Conservation (phyloP, 1,140 invertebrate genomes). For the Drosophila funebris region DNA sequence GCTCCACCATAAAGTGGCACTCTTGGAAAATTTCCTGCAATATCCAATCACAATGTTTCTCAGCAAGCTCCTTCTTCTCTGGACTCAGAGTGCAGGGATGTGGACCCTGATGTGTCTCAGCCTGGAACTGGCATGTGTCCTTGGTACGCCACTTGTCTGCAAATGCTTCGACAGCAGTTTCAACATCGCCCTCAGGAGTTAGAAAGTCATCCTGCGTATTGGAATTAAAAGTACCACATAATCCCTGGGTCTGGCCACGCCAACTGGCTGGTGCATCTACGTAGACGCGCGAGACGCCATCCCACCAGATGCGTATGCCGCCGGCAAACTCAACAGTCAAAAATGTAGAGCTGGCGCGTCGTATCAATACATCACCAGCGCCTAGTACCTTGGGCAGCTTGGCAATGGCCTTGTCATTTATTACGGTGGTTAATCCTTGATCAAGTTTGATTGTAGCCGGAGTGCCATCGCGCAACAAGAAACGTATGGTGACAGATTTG, state of each 20-base stretch:
- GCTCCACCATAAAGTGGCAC: constrained; percentile 92
- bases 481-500: constrained; percentile 89
- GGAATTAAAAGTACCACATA: constrained; percentile 94
- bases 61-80: constrained; percentile 88
- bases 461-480: constrained; percentile 83
- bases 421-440: constrained; percentile 87
- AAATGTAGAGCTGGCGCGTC: constrained; percentile 90
- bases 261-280: constrained; percentile 91
- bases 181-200: constrained; percentile 92
- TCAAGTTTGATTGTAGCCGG: constrained; percentile 87
- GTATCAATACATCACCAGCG: constrained; percentile 86
- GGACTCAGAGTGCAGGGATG: constrained; percentile 90
- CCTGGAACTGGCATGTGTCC: constrained; percentile 88
- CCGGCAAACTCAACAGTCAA: constrained; percentile 89
- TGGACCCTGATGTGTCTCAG: constrained; percentile 84
- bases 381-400: constrained; percentile 87
- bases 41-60: constrained; percentile 88
- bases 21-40: constrained; percentile 89
- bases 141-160: constrained; percentile 95
- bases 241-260: constrained; percentile 88
- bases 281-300: constrained; percentile 91
- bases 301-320: constrained; percentile 93
- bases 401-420: constrained; percentile 89
- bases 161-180: constrained; percentile 90
- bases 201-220: constrained; percentile 95